Base-by-base conservation (phyloP, 1,140 invertebrate genomes). In the Brachystomella parvula region DNA sequence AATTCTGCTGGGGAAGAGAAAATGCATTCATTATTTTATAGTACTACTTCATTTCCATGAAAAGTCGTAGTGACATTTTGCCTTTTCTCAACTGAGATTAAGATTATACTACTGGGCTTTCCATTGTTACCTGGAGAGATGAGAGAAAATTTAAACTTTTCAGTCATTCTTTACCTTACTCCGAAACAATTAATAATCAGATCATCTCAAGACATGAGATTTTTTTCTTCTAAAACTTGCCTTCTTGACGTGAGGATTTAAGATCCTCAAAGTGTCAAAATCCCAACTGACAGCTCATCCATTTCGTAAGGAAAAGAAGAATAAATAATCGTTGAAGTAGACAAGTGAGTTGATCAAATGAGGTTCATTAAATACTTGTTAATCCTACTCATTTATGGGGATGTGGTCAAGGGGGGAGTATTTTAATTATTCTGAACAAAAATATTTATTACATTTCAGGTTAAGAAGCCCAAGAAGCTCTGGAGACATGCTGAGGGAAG, bases 261-360 rank as follows among this genome's bases (percentile, higher is more conserved):
- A 67, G n/a, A n/a, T n/a, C n/a, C n/a, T 65, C 1, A 59, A 59
- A 53, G 69, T 67, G 69, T 70, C 65, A 70, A 70, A 70, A 70
- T 62, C 61, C 56, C 62, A 70, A 70, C 69, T 70, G 69, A 70
- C 69, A 70, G 69, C 69, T 67, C 67, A 67, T 67, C 65, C 63
- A 65, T 67, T 70, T 64, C 53, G 39, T 47, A 64, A 44, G 63
- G 59, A 61, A 70, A 64, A n/a, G n/a, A n/a, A n/a, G n/a, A n/a
- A n/a, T n/a, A n/a, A n/a, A n/a, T n/a, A n/a, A n/a, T n/a, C n/a
- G n/a, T n/a, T 63, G 67, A 64, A 70, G 67, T 70, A 70, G 64
- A 67, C 65, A 33, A 58, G 35, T 49, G 2, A 12, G 35, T 24
- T 29, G 44, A 26, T 61, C 12, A 44, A 57, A 56, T 21, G 24